phyloP scores from a whole-genome alignment of 1,140 invertebrate genomes.

The Trachymyrmex septentrionalis region DNA sequence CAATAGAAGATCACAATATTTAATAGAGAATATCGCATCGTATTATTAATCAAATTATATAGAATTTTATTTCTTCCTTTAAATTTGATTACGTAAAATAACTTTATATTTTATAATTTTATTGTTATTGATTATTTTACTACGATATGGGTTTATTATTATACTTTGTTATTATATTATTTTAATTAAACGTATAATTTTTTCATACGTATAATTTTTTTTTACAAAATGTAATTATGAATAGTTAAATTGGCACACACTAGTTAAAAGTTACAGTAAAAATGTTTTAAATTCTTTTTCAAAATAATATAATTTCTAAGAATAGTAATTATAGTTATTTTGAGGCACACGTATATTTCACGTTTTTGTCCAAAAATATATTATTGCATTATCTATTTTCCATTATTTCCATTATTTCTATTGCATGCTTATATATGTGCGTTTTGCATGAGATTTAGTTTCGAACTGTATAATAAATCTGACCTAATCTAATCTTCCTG shows the following conservation, averaged over 20 bases:
- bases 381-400: not conserved
- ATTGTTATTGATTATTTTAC: not conserved
- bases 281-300: not conserved
- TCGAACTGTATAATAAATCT: conserved; percentile 45
- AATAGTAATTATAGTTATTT: not conserved
- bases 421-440: no score
- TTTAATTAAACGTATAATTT: not conserved
- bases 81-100: not conserved
- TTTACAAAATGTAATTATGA: not conserved
- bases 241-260: not conserved
- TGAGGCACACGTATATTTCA: not conserved
- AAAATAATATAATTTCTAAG: not conserved
- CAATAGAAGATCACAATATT: not conserved
- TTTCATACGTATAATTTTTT: not conserved
- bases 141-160: not conserved
- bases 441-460: conserved; percentile 17
- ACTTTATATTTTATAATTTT: not conserved
- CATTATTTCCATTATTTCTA: conserved; percentile 1
- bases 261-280: not conserved
- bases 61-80: not conserved
- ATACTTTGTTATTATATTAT: not conserved
- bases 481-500: conserved; percentile 43
- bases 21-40: not conserved
- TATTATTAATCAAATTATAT: not conserved
- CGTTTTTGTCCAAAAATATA: not conserved